Percentiles rank a stretch among this genome's conserved stretches.
phyloP scores from a whole-genome alignment of 2,113 vertebrate genomes.

The rat (Rattus norvegicus) region GRCr8 NC_086019.1:211005501-211006000 shows the following conservation, averaged over 20 bases:
- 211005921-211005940: background rate
- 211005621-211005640: background rate
- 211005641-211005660: background rate
- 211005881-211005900: accelerated
- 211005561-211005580: background rate
- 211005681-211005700: background rate
- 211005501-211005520: accelerated
- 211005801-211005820: background rate
- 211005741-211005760: background rate
- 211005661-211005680: background rate
- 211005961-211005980: background rate
- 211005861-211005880: background rate
- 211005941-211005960: background rate
- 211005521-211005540: too few relatives aligned
- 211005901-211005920: background rate
- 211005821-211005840: background rate
- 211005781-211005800: background rate
- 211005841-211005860: background rate
- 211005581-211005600: background rate
- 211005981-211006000: background rate
- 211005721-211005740: background rate
- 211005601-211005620: background rate
- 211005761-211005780: background rate
- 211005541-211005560: background rate
- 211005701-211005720: background rate